phyloP scores from a whole-genome alignment of 2,888 invertebrate species.

The Dione vanillae region DNA sequence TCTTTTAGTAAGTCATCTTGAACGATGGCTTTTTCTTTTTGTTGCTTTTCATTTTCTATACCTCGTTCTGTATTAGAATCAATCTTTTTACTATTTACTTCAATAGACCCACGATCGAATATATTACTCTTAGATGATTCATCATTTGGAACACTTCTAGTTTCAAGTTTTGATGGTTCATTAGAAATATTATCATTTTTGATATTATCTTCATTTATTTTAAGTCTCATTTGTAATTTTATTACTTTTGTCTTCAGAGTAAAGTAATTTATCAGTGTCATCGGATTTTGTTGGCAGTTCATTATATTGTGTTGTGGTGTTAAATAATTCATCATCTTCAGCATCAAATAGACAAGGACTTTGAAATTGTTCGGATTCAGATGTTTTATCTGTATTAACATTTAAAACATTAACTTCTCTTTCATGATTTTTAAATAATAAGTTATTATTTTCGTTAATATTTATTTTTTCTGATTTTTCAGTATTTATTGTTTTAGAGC shows the following conservation, averaged over 20 bases:
- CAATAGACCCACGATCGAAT: neutral
- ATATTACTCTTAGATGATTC: neutral
- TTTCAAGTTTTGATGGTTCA: neutral
- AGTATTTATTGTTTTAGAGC: neutral
- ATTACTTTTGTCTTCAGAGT: neutral
- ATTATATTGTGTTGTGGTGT: conserved; percentile 27
- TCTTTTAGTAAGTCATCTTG: neutral
- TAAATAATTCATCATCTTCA: conserved; percentile 50
- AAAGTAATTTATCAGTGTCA: conserved; percentile 8
- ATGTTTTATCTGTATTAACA: conserved; percentile 34
- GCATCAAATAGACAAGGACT: conserved; percentile 60
- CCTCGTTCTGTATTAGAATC: neutral
- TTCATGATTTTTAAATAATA: conserved; percentile 31
- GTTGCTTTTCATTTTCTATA: neutral
- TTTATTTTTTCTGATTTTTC: conserved; percentile 27
- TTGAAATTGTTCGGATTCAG: conserved; percentile 29
- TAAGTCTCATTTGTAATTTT: neutral
- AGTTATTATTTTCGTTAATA: conserved; percentile 27
- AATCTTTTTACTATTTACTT: neutral
- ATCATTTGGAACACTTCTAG: neutral
- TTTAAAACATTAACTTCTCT: conserved; percentile 22
- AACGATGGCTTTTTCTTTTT: neutral
- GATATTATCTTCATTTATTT: neutral
- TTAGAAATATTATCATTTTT: neutral
- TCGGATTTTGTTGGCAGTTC: conserved; percentile 12